These are phyloP conservation scores for Autographa gamma DNA, from an alignment of 2,888 invertebrate species.

Conservation along the genomic window DNA sequence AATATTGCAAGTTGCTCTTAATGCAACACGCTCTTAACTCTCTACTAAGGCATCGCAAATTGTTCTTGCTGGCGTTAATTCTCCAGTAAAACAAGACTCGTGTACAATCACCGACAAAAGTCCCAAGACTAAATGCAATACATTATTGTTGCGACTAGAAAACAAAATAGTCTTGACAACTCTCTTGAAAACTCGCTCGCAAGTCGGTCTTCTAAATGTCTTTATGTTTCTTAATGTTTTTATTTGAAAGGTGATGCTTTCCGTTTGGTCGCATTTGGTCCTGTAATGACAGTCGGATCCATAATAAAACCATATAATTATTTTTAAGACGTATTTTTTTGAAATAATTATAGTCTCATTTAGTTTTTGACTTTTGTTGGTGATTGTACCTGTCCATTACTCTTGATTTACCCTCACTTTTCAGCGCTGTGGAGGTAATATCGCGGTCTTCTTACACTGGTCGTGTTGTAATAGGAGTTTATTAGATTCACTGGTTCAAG, in stretches of 20 bases:
- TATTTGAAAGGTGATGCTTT: too few species aligned
- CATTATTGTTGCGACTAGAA: too few species aligned
- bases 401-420: constrained; percentile 26
- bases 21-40: neutral
- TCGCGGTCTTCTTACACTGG: constrained; percentile 50
- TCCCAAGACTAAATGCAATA: neutral
- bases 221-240: neutral
- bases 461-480: constrained; percentile 57
- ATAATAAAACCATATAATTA: too few species aligned
- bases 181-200: too few species aligned
- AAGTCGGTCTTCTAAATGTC: neutral
- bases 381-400: constrained; percentile 28
- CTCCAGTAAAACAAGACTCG: constrained; percentile 42
- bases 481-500: constrained; percentile 52
- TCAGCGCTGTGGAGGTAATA: constrained; percentile 2
- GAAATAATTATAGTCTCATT: too few species aligned
- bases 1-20: neutral
- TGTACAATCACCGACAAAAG: constrained; percentile 13
- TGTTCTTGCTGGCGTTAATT: constrained; percentile 37
- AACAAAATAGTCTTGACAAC: too few species aligned
- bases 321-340: too few species aligned
- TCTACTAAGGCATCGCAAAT: constrained; percentile 42
- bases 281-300: too few species aligned
- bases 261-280: too few species aligned
- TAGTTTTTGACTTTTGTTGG: neutral